Conservation (phyloP, 2,888 invertebrate species). For the Hermaeophaga mercurialis region DNA sequence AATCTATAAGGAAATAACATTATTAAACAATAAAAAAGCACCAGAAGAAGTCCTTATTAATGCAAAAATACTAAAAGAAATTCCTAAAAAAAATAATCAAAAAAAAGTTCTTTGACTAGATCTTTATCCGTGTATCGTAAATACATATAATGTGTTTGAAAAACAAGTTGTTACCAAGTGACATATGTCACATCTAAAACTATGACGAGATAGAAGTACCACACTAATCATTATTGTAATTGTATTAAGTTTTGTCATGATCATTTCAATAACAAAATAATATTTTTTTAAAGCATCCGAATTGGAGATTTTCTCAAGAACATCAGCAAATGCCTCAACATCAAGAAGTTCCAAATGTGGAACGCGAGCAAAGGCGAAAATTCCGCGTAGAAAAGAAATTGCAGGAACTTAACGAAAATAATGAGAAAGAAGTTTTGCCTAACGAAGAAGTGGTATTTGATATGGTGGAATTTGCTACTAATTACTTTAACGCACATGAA, state of each 20-base stretch:
- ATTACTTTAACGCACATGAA: slow-evolving; percentile 89
- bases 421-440: slow-evolving; percentile 60
- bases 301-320: slow-evolving; percentile 49
- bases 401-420: slow-evolving; percentile 76
- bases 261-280: too few relatives aligned
- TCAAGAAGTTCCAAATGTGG: slow-evolving; percentile 58
- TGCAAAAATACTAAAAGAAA: too few relatives aligned
- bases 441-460: slow-evolving; percentile 72
- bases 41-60: too few relatives aligned
- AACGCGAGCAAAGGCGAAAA: slow-evolving; percentile 80
- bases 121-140: too few relatives aligned
- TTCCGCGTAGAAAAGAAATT: slow-evolving; percentile 85
- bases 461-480: slow-evolving; percentile 91
- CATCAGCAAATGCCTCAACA: slow-evolving; percentile 23
- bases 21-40: too few relatives aligned
- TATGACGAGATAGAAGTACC: too few relatives aligned
- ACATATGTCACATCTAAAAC: too few relatives aligned
- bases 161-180: too few relatives aligned
- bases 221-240: not conserved
- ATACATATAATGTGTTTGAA: too few relatives aligned
- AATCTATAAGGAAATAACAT: too few relatives aligned
- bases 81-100: too few relatives aligned
- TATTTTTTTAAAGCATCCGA: slow-evolving; percentile 47
- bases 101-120: too few relatives aligned
- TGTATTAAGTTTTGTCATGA: not conserved